phyloP scores from a whole-genome alignment of 2,113 vertebrate genomes.

The Plecturocebus donacophilus region DNA sequence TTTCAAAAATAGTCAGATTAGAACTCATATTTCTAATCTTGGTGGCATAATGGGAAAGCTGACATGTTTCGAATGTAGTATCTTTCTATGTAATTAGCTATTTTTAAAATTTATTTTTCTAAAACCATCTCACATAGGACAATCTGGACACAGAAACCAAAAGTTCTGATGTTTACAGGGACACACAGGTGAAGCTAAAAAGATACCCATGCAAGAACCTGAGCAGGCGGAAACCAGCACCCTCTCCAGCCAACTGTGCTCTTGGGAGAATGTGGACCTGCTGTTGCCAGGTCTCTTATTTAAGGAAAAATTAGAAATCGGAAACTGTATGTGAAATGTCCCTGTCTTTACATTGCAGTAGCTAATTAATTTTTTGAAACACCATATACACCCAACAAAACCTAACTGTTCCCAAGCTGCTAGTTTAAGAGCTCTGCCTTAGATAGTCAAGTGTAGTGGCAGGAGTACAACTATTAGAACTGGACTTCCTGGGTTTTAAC shows the following conservation, averaged over 20 bases:
- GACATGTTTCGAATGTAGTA: neutral
- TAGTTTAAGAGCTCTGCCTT: neutral
- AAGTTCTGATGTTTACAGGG: neutral
- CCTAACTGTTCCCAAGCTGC: neutral
- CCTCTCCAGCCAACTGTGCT: neutral
- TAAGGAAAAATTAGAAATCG: neutral
- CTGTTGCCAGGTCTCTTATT: neutral
- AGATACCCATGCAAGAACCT: neutral
- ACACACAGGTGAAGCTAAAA: neutral
- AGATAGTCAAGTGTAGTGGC: neutral
- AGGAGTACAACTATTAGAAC: neutral
- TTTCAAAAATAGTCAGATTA: neutral
- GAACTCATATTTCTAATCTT: neutral
- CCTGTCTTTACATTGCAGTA: slow-evolving; percentile 16
- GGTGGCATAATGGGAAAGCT: neutral
- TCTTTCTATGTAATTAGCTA: neutral
- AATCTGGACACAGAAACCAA: neutral
- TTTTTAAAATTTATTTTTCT: slow-evolving; percentile 6
- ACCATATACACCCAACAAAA: neutral
- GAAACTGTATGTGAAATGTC: neutral
- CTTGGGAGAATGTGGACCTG: too few relatives aligned
- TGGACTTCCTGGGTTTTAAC: neutral
- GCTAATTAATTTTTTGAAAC: neutral
- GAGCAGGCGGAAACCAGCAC: fast-evolving
- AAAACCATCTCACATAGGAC: neutral